Base-by-base conservation (phyloP, 2,113 vertebrate genomes). In the Echinops telfairi region DNA sequence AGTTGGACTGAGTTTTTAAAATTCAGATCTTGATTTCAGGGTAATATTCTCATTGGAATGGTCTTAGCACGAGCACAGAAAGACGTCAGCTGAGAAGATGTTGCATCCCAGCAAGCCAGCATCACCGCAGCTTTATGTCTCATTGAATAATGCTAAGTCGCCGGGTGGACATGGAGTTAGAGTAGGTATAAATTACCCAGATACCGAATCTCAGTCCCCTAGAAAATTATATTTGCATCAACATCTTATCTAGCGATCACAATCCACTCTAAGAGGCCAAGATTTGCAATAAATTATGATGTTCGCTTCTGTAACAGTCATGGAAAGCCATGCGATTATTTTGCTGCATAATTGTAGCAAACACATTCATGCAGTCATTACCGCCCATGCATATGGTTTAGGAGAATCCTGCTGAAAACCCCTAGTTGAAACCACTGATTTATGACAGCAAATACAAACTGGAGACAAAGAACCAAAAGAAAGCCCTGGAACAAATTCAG, bases 401-500 rank as follows among this genome's bases (percentile, higher is more conserved):
- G 73, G 58, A 94, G 82, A 89, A 76, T 33, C 27, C 64, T 91
- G 71, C n/a, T 78, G 31, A 71, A 92, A 96, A 81, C 25, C 10
- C 31, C 47, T 73, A 60, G 80, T 75, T 85, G 68, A 93, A 93
- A 80, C 20, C 3, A 83, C 2, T 86, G 17, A 68, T 71, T 88
- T 80, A 78, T 92, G 66, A 85, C 66, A 77, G 14, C 29, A 78
- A 91, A 29, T 3, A 78, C 33, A 90, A 43, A 43, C 40, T 80
- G 25, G 91, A 71, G 47, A 85, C 85, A 86, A 38, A 95, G 6
- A 95, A 29, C 12, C 91, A 47, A 88, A 84, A 70, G 5, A 40
- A 29, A 2, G 4, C 14, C 2, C 87, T 86, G 19, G 16, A 91
- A 90, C 22, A 94, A 92, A 88, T 4, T 33, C 76, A 70, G 66